phyloP scores from a whole-genome alignment of 2,888 invertebrate genomes.

The Parnassius apollo region DNA sequence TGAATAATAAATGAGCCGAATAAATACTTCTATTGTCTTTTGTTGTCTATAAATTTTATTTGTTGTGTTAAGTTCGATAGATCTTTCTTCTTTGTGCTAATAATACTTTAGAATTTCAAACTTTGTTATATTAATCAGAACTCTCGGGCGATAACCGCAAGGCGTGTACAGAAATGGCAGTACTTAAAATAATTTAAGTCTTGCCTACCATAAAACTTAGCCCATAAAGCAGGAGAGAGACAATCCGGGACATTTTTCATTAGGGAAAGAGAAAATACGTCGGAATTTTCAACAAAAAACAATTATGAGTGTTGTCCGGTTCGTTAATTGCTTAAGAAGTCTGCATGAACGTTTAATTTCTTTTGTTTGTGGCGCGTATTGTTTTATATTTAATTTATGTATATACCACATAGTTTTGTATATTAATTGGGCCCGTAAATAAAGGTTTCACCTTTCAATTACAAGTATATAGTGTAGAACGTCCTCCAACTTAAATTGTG shows the following conservation, averaged over 20 bases:
- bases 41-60: neutral
- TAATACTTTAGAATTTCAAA: slow-evolving; percentile 8
- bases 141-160: slow-evolving; percentile 21
- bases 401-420: too few species aligned
- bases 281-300: slow-evolving; percentile 19
- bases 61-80: slow-evolving; percentile 5
- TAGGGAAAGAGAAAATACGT: slow-evolving; percentile 18
- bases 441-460: too few species aligned
- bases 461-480: neutral
- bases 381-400: neutral
- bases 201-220: slow-evolving; percentile 21
- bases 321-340: slow-evolving; percentile 11
- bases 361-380: slow-evolving; percentile 5
- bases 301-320: slow-evolving; percentile 25
- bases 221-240: slow-evolving; percentile 19
- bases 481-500: too few species aligned
- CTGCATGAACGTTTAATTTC: slow-evolving; percentile 3
- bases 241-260: slow-evolving; percentile 24
- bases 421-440: too few species aligned
- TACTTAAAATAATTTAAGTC: slow-evolving; percentile 27
- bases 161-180: slow-evolving; percentile 18
- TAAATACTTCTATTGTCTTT: too few species aligned
- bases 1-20: too few species aligned
- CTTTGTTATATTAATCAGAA: slow-evolving; percentile 16
- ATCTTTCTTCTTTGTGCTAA: neutral